Percentiles rank a stretch among this genome's conserved stretches.
Evolutionary conservation across 2,888 invertebrate species (phyloP).

Genomic region (Rhaphigaster nebulosa): DNA sequence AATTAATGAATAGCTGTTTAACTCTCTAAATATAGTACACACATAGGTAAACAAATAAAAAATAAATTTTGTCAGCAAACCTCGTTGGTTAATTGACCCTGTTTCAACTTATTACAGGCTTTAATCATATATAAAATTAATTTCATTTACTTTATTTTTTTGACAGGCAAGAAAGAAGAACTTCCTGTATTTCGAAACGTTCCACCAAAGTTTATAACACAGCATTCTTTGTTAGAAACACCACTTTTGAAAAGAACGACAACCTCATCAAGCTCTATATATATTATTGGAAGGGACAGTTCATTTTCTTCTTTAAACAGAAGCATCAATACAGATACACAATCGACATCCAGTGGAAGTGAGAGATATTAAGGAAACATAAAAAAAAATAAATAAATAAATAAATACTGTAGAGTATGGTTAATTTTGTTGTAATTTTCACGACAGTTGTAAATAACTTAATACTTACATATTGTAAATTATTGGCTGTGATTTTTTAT

Average conservation of each 20-base stretch:
- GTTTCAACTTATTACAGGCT: no score
- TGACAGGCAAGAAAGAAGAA: conserved; percentile 4
- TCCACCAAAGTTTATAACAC: conserved; percentile 4
- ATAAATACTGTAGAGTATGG: background rate
- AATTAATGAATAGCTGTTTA: no score
- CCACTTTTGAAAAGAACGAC: conserved; percentile 6
- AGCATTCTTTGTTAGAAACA: conserved; percentile 13
- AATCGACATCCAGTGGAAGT: conserved; percentile 17
- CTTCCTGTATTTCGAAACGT: background rate
- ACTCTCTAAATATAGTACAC: no score
- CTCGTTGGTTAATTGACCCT: no score
- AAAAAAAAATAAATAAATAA: background rate
- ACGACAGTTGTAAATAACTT: conserved; percentile 35
- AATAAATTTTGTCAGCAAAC: no score
- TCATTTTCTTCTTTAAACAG: conserved; percentile 3
- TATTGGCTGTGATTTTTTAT: conserved; percentile 37
- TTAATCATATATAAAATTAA: no score
- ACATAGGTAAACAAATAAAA: no score
- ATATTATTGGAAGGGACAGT: conserved; percentile 25
- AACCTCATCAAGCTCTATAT: background rate
- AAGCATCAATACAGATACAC: background rate
- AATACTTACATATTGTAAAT: conserved; percentile 28
- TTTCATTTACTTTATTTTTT: no score
- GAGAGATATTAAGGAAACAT: background rate
- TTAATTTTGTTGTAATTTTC: conserved; percentile 35